Evolutionary conservation across 2,113 vertebrate species (phyloP).

Genomic region (Saccopteryx bilineata): DNA sequence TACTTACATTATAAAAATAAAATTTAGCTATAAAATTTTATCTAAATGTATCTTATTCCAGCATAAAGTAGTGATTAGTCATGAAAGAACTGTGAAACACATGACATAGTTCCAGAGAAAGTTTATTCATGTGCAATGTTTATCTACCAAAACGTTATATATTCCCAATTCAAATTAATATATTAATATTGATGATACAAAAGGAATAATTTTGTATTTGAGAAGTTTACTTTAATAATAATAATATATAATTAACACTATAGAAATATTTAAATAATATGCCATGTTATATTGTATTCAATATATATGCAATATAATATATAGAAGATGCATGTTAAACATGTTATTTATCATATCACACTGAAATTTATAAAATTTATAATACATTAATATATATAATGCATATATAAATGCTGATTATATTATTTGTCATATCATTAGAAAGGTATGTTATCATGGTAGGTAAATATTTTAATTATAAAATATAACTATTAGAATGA

Average conservation of each 20-base stretch:
- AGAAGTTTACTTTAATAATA: background rate
- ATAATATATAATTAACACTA: background rate
- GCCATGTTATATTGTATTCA: background rate
- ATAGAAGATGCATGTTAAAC: background rate
- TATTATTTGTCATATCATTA: background rate
- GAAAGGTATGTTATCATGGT: background rate
- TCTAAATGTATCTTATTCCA: background rate
- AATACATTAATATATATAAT: background rate
- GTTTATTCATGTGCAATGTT: background rate
- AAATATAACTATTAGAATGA: background rate
- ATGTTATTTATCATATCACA: background rate
- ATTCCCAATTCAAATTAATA: background rate
- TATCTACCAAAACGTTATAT: background rate
- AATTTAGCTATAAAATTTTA: background rate
- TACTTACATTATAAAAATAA: background rate
- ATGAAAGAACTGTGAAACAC: background rate
- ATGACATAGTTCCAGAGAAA: background rate
- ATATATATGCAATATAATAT: background rate
- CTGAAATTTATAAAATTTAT: background rate
- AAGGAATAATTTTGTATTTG: conserved; percentile 40
- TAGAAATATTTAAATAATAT: background rate
- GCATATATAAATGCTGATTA: background rate
- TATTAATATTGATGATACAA: background rate
- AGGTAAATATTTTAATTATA: background rate
- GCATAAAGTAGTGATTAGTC: background rate